Percentiles rank a stretch among this genome's conserved stretches.
Evolutionary conservation across 2,113 vertebrate genomes (phyloP).

Genomic region (Sakesphorus luctuosus): DNA sequence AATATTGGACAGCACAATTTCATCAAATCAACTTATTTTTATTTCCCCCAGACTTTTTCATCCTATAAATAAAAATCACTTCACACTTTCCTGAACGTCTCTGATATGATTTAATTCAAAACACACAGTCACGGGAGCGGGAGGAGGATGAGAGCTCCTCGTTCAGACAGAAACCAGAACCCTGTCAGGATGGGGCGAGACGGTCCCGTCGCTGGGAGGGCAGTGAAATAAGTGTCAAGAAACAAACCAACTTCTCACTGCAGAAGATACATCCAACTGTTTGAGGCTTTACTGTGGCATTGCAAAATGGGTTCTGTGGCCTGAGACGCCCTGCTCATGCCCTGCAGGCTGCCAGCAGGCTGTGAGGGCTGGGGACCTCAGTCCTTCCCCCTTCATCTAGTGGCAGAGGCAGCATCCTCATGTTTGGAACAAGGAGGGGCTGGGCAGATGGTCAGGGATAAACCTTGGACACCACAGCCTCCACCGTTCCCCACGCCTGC

Average conservation of each 20-base stretch:
- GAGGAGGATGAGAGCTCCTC: not conserved
- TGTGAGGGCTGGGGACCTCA: not conserved
- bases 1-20: not conserved
- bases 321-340: rapidly evolving
- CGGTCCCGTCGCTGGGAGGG: rapidly evolving
- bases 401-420: rapidly evolving
- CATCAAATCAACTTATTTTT: not conserved
- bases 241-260: not conserved
- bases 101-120: not conserved
- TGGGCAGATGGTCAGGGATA: rapidly evolving
- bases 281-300: not conserved
- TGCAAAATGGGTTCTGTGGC: not conserved
- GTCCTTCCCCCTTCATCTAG: rapidly evolving
- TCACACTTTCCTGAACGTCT: not conserved
- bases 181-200: not conserved
- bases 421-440: rapidly evolving
- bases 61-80: constrained; percentile 13
- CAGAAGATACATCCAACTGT: not conserved
- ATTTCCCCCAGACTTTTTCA: not conserved
- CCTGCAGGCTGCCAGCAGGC: not conserved
- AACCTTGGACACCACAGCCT: rapidly evolving
- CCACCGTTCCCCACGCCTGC: rapidly evolving
- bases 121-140: not conserved
- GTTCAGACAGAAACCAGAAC: not conserved
- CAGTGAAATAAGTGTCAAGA: not conserved